Evolutionary conservation across 2,797 vertebrate genomes (phyloP), one percentile per base, ranked within the genome.

Genomic region (Hybognathus amarus): DNA sequence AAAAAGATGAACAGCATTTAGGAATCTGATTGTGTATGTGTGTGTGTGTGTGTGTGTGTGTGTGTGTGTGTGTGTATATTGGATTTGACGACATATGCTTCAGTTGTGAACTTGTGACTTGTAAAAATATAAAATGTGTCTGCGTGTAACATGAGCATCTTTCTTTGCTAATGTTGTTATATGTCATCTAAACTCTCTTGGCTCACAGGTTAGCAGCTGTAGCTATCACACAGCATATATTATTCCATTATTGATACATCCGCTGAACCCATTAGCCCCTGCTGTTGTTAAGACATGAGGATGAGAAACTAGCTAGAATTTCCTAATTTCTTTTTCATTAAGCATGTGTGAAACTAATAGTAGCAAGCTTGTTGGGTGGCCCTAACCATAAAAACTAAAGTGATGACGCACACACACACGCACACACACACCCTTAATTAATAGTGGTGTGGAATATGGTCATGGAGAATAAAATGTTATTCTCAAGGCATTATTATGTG

Each of bases 221-320:
- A 42, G 40, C 36, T 24, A 30, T 82, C 45, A 66, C 59, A 54
- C 61, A 33, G 11, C 61, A 5, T 64, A 5, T 74, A 52, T 75
- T 52, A 27, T 38, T 38, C 22, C 45, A 38, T 76, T 66, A 82
- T 82, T 76, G 38, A 30, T 85, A 6, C n/a, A 56, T 54, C 22
- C 2, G 47, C n/a, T 75, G 36, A 82, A 76, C 13, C 77, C 45
- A 56, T 86, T 75, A 78, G 79, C 77, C 30, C 30, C 6, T 47
- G 77, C 50, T 78, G 40, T 52, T 74, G 45, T 80, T 74, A 59
- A 73, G 67, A 73, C 56, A 20, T 6, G 42, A 66, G n/a, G 42
- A 66, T 74, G 66, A 50, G 82, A 78, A 61, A n/a, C 52, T 20
- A 77, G 52, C 64, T 42, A 38, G 20, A 5, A n/a, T 24, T 12